phyloP scores from a whole-genome alignment of 2,113 vertebrate genomes.

The Platycercus adscitus region DNA sequence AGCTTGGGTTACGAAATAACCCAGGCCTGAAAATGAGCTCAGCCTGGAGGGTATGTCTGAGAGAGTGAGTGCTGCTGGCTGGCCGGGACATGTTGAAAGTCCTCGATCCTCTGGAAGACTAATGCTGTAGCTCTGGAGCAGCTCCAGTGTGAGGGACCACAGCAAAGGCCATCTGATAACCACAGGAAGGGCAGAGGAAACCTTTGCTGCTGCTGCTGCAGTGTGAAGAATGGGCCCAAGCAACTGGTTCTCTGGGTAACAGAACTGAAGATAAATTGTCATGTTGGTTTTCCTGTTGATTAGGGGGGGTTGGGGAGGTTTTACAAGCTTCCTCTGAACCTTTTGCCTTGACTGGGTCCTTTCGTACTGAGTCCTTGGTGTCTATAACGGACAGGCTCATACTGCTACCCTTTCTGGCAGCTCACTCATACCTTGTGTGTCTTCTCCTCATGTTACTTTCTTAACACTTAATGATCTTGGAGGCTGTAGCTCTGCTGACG shows the following conservation, averaged over 20 bases:
- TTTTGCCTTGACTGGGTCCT: background rate
- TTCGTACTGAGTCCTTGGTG: too few species aligned
- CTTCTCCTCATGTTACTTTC: background rate
- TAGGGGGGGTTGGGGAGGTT: background rate
- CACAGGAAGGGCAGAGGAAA: background rate
- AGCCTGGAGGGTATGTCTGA: background rate
- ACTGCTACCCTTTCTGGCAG: background rate
- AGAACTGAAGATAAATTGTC: background rate
- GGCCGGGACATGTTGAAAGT: background rate
- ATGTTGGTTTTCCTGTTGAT: background rate
- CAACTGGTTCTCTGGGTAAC: background rate
- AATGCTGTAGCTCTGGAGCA: background rate
- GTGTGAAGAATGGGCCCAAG: background rate
- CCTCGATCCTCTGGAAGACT: background rate
- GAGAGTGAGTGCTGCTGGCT: background rate
- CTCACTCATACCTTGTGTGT: background rate
- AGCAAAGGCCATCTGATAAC: background rate
- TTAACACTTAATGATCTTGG: background rate
- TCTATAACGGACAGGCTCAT: background rate
- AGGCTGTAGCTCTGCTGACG: background rate
- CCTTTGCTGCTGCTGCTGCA: background rate
- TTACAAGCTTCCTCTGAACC: background rate
- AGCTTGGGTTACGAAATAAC: background rate
- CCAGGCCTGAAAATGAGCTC: background rate
- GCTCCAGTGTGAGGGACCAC: background rate